Conservation (phyloP, 1,140 invertebrate genomes). For the Monochamus saltuarius region DNA sequence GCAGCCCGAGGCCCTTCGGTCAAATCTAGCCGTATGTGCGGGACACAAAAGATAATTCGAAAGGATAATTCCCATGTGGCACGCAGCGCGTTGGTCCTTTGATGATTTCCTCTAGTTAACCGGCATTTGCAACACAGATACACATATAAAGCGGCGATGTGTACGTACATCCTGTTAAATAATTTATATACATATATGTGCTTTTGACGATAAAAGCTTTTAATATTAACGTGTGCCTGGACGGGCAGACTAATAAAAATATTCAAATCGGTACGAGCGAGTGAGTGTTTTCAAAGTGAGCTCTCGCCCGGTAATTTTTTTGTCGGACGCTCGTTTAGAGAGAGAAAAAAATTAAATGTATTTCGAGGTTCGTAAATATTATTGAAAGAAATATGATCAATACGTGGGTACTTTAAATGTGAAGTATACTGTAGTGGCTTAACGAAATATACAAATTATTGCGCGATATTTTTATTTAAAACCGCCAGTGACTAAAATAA, state of each 20-base stretch:
- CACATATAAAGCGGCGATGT: slow-evolving; percentile 24
- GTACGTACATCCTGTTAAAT: slow-evolving; percentile 26
- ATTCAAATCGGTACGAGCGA: too few species aligned
- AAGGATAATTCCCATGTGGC: slow-evolving; percentile 29
- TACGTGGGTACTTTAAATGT: too few species aligned
- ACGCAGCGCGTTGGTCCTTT: slow-evolving; percentile 22
- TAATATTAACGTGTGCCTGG: slow-evolving; percentile 12
- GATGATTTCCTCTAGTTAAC: slow-evolving; percentile 29
- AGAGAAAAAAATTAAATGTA: too few species aligned
- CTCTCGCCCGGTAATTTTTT: too few species aligned
- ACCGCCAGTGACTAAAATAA: too few species aligned
- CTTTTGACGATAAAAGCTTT: slow-evolving; percentile 24
- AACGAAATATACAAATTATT: too few species aligned
- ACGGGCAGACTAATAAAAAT: not conserved
- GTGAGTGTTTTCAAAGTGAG: too few species aligned
- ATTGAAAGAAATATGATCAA: too few species aligned
- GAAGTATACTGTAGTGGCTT: too few species aligned
- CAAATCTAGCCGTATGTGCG: slow-evolving; percentile 26
- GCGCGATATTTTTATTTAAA: too few species aligned
- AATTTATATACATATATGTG: slow-evolving; percentile 14
- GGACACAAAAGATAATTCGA: slow-evolving; percentile 11
- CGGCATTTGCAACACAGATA: slow-evolving; percentile 24
- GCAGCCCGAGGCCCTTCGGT: slow-evolving; percentile 7
- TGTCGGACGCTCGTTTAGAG: too few species aligned
- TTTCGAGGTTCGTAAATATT: too few species aligned